Evolutionary conservation across 2,888 invertebrate species (phyloP).

Genomic region (Tetropium fuscum): DNA sequence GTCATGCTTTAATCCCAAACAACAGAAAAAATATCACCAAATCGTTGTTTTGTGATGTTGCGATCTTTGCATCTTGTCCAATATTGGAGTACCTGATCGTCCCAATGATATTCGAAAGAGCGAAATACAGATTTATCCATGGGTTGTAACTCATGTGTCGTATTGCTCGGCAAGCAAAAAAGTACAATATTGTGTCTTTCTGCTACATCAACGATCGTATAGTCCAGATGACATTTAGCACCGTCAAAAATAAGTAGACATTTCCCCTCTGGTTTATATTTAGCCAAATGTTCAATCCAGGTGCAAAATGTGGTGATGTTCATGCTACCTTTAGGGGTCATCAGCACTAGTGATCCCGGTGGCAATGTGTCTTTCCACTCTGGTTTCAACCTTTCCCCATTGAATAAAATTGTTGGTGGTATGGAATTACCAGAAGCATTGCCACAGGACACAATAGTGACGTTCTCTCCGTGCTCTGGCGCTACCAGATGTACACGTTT

Average conservation of each 20-base stretch:
- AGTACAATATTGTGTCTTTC: slow-evolving; percentile 49
- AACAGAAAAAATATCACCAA: slow-evolving; percentile 45
- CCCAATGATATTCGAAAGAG: slow-evolving; percentile 56
- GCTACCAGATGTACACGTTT: slow-evolving; percentile 13
- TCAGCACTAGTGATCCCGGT: slow-evolving; percentile 36
- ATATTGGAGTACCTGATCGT: slow-evolving; percentile 54
- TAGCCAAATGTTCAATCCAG: slow-evolving; percentile 46
- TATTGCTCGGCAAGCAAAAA: slow-evolving; percentile 57
- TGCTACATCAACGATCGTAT: slow-evolving; percentile 51
- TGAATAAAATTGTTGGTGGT: slow-evolving; percentile 49
- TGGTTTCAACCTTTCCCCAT: slow-evolving; percentile 45
- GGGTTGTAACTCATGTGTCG: slow-evolving; percentile 49
- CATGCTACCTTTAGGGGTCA: slow-evolving; percentile 48
- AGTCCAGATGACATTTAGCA: slow-evolving; percentile 50
- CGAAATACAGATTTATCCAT: slow-evolving; percentile 55
- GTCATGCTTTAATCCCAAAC: slow-evolving; percentile 48
- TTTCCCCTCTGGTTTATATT: slow-evolving; percentile 42
- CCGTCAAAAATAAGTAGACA: slow-evolving; percentile 50
- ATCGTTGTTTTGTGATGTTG: slow-evolving; percentile 48
- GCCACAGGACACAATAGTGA: slow-evolving; percentile 49
- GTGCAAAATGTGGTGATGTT: slow-evolving; percentile 39
- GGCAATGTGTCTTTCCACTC: slow-evolving; percentile 43
- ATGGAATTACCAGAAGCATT: slow-evolving; percentile 48
- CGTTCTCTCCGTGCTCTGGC: slow-evolving; percentile 36
- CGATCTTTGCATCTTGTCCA: slow-evolving; percentile 48